Evolutionary conservation across 2,888 invertebrate species (phyloP), one percentile per base, ranked within the genome.

Genomic region (Meta bourneti): DNA sequence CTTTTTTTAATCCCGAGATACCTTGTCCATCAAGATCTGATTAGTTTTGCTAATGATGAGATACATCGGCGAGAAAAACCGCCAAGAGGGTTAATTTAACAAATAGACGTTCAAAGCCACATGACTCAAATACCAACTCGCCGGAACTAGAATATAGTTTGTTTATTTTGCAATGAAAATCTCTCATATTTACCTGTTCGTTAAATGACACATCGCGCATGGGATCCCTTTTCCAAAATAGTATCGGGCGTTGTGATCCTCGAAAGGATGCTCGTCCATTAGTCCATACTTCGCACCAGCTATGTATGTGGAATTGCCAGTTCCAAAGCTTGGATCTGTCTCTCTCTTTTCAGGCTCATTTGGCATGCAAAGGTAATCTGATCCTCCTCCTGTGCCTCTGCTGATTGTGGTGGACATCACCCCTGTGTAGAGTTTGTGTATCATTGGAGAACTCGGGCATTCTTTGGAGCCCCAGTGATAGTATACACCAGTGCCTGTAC

Each of bases 151-250:
- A n/a, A n/a, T n/a, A 34, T 4, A 34, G 34, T 4, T 34, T 34
- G 34, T 34, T 34, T 34, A 4, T 1, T 34, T 34, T 34, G 34
- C 34, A 34, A 1, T 4, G 34, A 2, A 34, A 34, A 34, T 1
- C 1, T 34, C 1, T 34, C 34, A 34, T 34, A 6, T 54, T 54
- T 78, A 92, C 92, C 92, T 87, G 70, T 92, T 90, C 6, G 92
- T 92, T 20, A 92, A n/a, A 61, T 93, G 93, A 51, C 93, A 93
- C 13, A 69, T 19, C 4, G 89, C 20, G n/a, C 93, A 93, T 9
- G 90, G 89, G 1, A 93, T 69, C n/a, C 93, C 93, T 72, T 49
- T 84, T 0, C 81, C 89, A 20, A 72, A 89, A 48, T 77, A 89
- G 11, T 77, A 34, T 7, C 89, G 75, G 4, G 71, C 89, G 19